A percentile compares a stretch with the other conserved stretches of the same genome.
Conservation (phyloP, 2,888 invertebrate genomes). For the Latrodectus hesperus region DNA sequence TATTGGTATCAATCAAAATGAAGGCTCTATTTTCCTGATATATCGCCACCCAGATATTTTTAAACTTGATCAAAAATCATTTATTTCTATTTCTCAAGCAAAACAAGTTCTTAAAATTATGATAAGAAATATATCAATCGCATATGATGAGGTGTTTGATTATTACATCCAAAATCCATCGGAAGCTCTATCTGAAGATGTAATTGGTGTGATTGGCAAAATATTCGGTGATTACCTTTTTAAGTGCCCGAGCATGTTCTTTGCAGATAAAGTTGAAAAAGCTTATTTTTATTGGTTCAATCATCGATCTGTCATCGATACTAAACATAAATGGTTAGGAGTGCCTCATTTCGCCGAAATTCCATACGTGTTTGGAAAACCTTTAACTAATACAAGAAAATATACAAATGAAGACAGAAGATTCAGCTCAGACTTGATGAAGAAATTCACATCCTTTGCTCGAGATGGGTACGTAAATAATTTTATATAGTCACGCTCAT, state of each 20-base stretch:
- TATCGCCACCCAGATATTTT: not conserved
- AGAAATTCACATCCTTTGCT: not conserved
- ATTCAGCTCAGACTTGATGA: not conserved
- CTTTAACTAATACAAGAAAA: not conserved
- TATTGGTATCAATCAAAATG: not conserved
- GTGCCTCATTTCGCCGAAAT: not conserved
- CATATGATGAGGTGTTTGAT: not conserved
- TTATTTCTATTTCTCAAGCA: not conserved
- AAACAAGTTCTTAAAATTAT: not conserved
- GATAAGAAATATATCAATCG: not conserved
- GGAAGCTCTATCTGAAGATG: not conserved
- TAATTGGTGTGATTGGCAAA: not conserved
- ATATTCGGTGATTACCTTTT: not conserved
- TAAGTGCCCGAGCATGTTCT: not conserved
- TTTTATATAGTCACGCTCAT: not conserved
- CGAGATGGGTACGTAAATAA: not conserved
- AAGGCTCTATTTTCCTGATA: not conserved
- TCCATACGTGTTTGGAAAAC: not conserved
- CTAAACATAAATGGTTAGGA: not conserved
- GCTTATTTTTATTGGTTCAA: not conserved
- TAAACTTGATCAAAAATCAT: not conserved
- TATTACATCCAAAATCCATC: not conserved
- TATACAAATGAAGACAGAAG: not conserved
- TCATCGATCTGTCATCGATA: not conserved
- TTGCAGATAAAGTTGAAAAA: not conserved